Evolutionary conservation across 2,797 vertebrate genomes (phyloP), one percentile per base, ranked within the genome.

Genomic region (Bradypodion pumilum): DNA sequence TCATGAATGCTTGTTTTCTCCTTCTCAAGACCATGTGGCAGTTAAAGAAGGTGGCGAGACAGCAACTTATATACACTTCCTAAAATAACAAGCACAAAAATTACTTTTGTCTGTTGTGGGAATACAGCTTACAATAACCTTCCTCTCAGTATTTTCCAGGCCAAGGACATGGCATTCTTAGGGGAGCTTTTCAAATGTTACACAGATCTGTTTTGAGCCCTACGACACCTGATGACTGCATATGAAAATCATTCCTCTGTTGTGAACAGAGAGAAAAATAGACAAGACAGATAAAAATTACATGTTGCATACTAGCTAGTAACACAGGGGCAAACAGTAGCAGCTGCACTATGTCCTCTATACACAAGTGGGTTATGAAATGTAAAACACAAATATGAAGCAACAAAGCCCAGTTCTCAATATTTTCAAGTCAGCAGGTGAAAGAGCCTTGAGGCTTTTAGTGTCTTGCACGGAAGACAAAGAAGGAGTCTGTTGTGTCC

Each of bases 21-120:
- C 70, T 80, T 94, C 91, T 79, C 80, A 82, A 90, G 86, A 94
- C 78, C 82, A 89, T 84, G 90, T 85, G 85, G 89, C 87, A 88
- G 74, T 74, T 80, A 88, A 87, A 69, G 63, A 60, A 63, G 46
- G 35, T 21, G 29, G 13, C 19, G 21, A 12, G 59, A 90, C 91
- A 91, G 15, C 83, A 92, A 90, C 93, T 94, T 93, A 56, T 89
- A 88, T 93, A 93, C 91, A 82, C 88, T 87, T 95, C 95, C 91
- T 92, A 95, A 93, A 95, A 88, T 7, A 94, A 89, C 82, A 93
- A 92, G 92, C 89, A 89, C 91, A 91, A 91, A 94, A 95, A 90
- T 91, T 82, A 92, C 91, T 92, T 92, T 93, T 95, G 92, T 92
- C 92, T 93, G 90, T 86, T 87, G 83, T 79, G 81, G 94, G 84